Conservation (phyloP, 2,888 invertebrate genomes). For the Sesamia inferens region DNA sequence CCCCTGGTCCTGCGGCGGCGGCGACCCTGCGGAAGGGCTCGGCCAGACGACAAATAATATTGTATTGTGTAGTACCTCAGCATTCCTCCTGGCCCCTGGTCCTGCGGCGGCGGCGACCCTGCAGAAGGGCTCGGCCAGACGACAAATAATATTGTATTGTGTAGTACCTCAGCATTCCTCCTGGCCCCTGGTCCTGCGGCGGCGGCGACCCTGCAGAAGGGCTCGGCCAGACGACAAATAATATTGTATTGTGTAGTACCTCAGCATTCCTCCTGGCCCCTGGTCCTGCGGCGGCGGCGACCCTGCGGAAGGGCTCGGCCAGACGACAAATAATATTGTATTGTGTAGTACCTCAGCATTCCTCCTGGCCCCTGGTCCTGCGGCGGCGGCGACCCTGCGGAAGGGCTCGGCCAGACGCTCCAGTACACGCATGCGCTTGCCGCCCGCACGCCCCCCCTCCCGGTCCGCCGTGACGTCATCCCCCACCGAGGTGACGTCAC, state of each 20-base stretch:
- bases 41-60: too few relatives aligned
- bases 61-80: too few relatives aligned
- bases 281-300: conserved; percentile 49
- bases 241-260: too few relatives aligned
- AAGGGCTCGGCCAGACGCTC: conserved; percentile 76
- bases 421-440: conserved; percentile 79
- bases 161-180: conserved; percentile 71
- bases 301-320: conserved; percentile 72
- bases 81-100: conserved; percentile 64
- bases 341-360: conserved; percentile 64
- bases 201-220: conserved; percentile 64
- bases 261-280: conserved; percentile 69
- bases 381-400: conserved; percentile 54
- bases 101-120: conserved; percentile 51
- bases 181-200: conserved; percentile 58
- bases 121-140: conserved; percentile 74
- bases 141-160: too few relatives aligned
- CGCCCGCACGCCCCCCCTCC: conserved; percentile 8
- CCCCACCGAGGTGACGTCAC: conserved; percentile 23
- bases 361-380: conserved; percentile 61
- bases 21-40: conserved; percentile 68
- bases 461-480: too few relatives aligned
- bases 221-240: conserved; percentile 75
- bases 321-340: conserved; percentile 62
- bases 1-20: conserved; percentile 50